Base-by-base conservation (phyloP, 2,888 invertebrate species). In the Melanostoma scalare region DNA sequence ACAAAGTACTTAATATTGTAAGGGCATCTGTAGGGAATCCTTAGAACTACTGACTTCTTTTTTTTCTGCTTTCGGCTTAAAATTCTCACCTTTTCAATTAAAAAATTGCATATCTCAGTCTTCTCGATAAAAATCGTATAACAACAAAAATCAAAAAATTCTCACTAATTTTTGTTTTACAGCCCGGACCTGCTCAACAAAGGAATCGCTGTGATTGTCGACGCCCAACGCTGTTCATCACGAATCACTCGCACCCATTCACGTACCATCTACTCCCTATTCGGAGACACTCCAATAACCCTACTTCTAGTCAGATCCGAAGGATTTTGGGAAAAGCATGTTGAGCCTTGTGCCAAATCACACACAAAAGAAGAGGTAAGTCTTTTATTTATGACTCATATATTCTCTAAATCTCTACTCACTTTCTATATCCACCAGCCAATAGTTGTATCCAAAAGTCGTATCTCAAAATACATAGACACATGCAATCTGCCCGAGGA, bases 311-410 rank as follows among this genome's bases (percentile, higher is more conserved):
- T 96, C 82, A 93, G 95, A 87, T 94, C 95, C 33, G 95, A 96
- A 88, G 94, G 94, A 56, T 95, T 95, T 91, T 94, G 95, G 93
- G 95, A 95, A 88, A 95, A 95, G 88, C 94, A 95, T 88, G 94
- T 95, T 55, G 95, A 95, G 89, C 94, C 94, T 86, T 95, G 95
- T 89, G 93, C 94, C 63, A 93, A 93, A 86, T 92, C 93, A 2
- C 92, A 93, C 85, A 92, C 92, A 86, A 93, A 94, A 86, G 93
- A 93, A 87, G 93, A 94, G 92, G 91, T 91, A 86, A 86, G 86
- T 60, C 1, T 31, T 1, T 5, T 30, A 6, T 6, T 10, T 3
- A 48, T 31, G 40, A 52, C 20, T 40, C 5, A 31, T 30, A 36
- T 53, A 31, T 20, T 20, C 42, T 4, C 46, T 44, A 42, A n/a